Base-by-base conservation (phyloP, 2,888 invertebrate genomes). In the Cephus rjabovi region DNA sequence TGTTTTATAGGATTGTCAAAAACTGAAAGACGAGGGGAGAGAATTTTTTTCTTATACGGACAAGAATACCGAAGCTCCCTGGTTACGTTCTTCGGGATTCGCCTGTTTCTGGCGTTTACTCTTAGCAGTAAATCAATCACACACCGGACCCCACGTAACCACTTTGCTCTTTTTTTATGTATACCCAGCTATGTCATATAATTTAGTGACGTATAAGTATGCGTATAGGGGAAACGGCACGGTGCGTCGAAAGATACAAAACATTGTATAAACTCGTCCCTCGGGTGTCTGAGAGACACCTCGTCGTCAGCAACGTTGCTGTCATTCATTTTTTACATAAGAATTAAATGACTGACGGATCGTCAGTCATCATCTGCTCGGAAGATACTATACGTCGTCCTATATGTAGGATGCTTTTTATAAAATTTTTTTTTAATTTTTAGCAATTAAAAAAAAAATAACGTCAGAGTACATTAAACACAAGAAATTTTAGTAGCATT, bases 41-140 rank as follows among this genome's bases (percentile, higher is more conserved):
- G 15, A 56, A 40, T 9, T 23, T 56, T 9, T 40, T 40, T 15
- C 15, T 6, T 15, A 56, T 15, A 23, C 2, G 9, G 9, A 23
- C 40, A 56, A 56, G 23, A 56, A 56, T 56, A 23, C 40, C 40
- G 40, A 56, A 56, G 23, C 33, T 30, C 40, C 75, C 11, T 23
- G 30, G 30, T 9, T 35, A 9, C 40, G 56, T 35, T 31, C 79
- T 75, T 40, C 77, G 30, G 75, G 77, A 75, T 76, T 75, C 75
- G 81, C 77, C 83, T 86, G 86, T 77, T 77, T 73, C 70, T 86
- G 86, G 84, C 86, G 76, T 86, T 86, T 81, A 82, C 86, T 79
- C 85, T 86, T 84, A 81, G 78, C 74, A 74, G 74, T 74, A 74
- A 74, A 74, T 76, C 69, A 78, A 76, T 78, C 78, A 76, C 70